A percentile compares a stretch with the other conserved stretches of the same genome.
Evolutionary conservation across 2,113 vertebrate species (phyloP).

Genomic region (Colinus virginianus): DNA sequence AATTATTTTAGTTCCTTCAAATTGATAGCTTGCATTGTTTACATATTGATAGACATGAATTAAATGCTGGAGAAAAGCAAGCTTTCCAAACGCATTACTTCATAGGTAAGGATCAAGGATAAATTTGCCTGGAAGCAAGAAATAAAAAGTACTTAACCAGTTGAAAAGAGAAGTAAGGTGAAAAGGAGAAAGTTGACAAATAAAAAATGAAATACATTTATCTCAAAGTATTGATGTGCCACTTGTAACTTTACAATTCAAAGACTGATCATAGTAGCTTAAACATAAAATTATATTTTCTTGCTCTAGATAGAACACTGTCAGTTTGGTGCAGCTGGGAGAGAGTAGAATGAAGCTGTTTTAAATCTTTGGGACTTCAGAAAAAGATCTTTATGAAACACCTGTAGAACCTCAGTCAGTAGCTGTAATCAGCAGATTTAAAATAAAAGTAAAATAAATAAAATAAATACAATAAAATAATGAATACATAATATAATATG

Average conservation of each 20-base stretch:
- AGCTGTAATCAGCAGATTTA: background rate
- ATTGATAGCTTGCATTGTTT: background rate
- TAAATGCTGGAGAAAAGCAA: background rate
- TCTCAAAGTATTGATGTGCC: background rate
- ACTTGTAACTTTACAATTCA: background rate
- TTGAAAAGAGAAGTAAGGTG: background rate
- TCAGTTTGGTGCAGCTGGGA: background rate
- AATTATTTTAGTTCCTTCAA: background rate
- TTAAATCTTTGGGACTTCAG: background rate
- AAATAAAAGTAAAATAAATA: background rate
- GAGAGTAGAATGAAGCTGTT: background rate
- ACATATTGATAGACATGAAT: background rate
- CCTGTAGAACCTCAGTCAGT: accelerated
- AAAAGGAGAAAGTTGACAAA: background rate
- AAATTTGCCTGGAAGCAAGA: background rate
- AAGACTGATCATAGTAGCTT: background rate
- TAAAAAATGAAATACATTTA: background rate
- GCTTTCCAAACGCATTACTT: background rate
- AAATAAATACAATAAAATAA: too few species aligned
- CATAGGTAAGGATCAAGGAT: background rate
- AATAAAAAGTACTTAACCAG: background rate
- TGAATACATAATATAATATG: too few species aligned
- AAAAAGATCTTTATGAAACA: background rate
- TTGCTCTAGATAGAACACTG: background rate
- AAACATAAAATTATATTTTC: background rate